Evolutionary conservation across 2,888 invertebrate genomes (phyloP), one percentile per base, ranked within the genome.

Genomic region (Sericinus montela): DNA sequence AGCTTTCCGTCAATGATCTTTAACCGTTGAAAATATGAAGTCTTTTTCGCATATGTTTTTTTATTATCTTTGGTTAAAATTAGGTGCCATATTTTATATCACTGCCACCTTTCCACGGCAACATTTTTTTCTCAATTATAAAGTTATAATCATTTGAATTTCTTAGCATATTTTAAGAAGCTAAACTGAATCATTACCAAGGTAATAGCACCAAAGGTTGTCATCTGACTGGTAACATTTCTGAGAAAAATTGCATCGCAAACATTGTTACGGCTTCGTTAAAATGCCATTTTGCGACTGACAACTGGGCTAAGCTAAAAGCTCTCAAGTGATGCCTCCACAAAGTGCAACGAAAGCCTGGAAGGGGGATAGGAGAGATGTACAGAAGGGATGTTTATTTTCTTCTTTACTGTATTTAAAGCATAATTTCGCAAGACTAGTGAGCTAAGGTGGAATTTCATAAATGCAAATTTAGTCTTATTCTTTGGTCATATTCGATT

Each of bases 401-500:
- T 54, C 56, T 52, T 54, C 48, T 56, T 53, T 53, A 55, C 53
- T 54, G 51, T 47, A 51, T 19, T 19, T 50, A 49, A 53, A 43
- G 45, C 39, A 44, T 50, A 50, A 50, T 45, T 50, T 41, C 11
- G 41, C 36, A 44, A 40, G 36, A 50, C 13, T 28, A 45, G 34
- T 40, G 13, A 16, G 10, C 42, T 52, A 53, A 56, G 51, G 41
- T 30, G 14, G 15, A 23, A 32, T 54, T 52, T 44, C 34, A 13
- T 44, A 32, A 37, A 8, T 3, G 38, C 39, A 35, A 29, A 10
- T 19, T 19, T 19, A 19, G 2, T 19, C 19, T 19, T 19, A 19
- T 19, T 2, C 19, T 15, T 36, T 11, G 2, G 25, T 14, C 3
- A 5, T 40, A n/a, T n/a, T n/a, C n/a, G n/a, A n/a, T n/a, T n/a